phyloP scores from a whole-genome alignment of 2,797 vertebrate species.

The Acridotheres tristis region DNA sequence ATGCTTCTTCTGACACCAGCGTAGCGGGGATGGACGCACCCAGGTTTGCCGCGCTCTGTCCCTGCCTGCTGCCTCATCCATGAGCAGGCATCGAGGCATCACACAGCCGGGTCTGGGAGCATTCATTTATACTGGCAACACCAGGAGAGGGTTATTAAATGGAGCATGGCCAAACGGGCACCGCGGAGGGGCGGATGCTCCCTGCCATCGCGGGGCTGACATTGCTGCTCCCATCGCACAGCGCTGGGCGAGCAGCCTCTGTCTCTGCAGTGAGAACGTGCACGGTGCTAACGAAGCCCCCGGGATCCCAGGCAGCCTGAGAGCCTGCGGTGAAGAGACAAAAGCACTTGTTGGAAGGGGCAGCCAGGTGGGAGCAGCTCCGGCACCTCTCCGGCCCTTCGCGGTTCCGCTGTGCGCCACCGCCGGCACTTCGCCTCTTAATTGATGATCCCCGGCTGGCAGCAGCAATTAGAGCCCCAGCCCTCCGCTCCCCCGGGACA shows the following conservation, averaged over 20 bases:
- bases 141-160: rapidly evolving
- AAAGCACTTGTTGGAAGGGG: background rate
- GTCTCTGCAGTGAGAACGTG: rapidly evolving
- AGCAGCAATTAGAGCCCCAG: background rate
- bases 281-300: background rate
- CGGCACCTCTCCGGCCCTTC: background rate
- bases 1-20: background rate
- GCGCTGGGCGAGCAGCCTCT: rapidly evolving
- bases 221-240: rapidly evolving
- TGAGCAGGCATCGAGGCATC: background rate
- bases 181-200: background rate
- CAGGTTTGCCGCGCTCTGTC: background rate
- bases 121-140: background rate
- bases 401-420: rapidly evolving
- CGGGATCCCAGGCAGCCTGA: background rate
- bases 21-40: rapidly evolving
- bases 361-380: background rate
- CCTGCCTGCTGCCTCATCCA: background rate
- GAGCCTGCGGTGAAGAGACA: background rate
- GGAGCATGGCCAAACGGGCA: rapidly evolving
- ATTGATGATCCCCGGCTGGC: background rate
- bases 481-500: background rate
- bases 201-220: rapidly evolving
- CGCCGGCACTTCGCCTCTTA: background rate
- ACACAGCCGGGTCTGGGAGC: background rate